These are phyloP conservation scores for Callyntrura guangdongensis DNA, from an alignment of 2,888 invertebrate genomes.

Conservation along the genomic window DNA sequence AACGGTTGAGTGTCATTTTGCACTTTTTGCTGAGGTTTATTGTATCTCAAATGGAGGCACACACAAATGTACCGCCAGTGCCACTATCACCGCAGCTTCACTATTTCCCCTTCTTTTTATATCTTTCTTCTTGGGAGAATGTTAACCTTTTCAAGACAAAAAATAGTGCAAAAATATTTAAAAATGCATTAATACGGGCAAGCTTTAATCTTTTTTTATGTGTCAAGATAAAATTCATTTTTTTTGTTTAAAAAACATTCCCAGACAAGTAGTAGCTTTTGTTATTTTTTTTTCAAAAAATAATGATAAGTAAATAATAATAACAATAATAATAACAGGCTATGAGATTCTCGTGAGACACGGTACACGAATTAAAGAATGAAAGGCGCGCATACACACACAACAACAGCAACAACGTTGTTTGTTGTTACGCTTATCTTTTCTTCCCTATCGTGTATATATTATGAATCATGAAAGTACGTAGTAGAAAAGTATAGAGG, in stretches of 20 bases:
- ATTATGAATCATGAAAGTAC: neutral
- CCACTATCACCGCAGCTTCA: neutral
- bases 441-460: neutral
- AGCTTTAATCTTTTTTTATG: conserved; percentile 10
- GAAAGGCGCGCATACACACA: neutral
- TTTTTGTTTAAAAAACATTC: conserved; percentile 5
- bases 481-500: neutral
- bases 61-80: neutral
- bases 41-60: neutral
- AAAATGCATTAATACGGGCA: conserved; percentile 18
- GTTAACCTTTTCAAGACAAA: conserved; percentile 36
- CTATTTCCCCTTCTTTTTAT: conserved; percentile 16
- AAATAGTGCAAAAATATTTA: neutral
- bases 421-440: conserved; percentile 3
- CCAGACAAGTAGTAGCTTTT: neutral
- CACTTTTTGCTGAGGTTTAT: neutral
- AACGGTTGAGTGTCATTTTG: conserved; percentile 19
- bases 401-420: no score
- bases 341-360: conserved; percentile 59
- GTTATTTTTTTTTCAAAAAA: conserved; percentile 18
- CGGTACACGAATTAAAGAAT: neutral
- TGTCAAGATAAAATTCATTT: conserved; percentile 23
- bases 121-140: conserved; percentile 45
- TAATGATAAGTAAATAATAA: conserved; percentile 35
- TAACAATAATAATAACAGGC: conserved; percentile 23